Conservation (phyloP, 2,888 invertebrate species). For the Galerucella calmariensis region DNA sequence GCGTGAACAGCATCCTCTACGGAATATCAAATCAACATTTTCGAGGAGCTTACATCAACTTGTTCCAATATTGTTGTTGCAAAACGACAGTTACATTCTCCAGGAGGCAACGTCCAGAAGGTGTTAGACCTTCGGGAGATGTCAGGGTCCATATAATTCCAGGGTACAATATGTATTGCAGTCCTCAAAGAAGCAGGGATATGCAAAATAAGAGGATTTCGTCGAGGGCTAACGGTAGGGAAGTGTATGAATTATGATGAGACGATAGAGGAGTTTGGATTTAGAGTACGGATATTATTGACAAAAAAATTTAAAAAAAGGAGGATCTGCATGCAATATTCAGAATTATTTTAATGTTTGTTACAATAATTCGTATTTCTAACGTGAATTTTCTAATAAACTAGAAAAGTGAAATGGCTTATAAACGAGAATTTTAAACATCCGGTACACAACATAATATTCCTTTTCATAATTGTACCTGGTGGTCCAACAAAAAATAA, state of each 20-base stretch:
- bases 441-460: no score
- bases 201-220: conserved; percentile 59
- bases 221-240: conserved; percentile 66
- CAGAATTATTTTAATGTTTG: no score
- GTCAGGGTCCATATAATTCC: conserved; percentile 82
- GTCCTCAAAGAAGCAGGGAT: conserved; percentile 67
- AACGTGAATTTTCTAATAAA: no score
- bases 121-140: conserved; percentile 68
- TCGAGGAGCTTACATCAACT: conserved; percentile 75
- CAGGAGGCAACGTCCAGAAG: conserved; percentile 69
- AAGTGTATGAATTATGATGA: conserved; percentile 70
- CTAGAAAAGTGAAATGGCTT: no score
- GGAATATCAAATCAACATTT: conserved; percentile 75
- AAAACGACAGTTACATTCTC: conserved; percentile 79
- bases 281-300: conserved; percentile 42
- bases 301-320: no score
- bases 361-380: no score
- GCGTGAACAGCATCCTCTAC: conserved; percentile 75
- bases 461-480: no score
- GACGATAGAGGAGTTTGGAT: conserved; percentile 63
- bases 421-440: no score
- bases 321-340: no score
- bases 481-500: no score
- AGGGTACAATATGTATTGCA: conserved; percentile 74
- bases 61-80: conserved; percentile 85